These are phyloP conservation scores for Oxycera nigricornis DNA, from an alignment of 2,888 invertebrate genomes.

Conservation along the genomic window DNA sequence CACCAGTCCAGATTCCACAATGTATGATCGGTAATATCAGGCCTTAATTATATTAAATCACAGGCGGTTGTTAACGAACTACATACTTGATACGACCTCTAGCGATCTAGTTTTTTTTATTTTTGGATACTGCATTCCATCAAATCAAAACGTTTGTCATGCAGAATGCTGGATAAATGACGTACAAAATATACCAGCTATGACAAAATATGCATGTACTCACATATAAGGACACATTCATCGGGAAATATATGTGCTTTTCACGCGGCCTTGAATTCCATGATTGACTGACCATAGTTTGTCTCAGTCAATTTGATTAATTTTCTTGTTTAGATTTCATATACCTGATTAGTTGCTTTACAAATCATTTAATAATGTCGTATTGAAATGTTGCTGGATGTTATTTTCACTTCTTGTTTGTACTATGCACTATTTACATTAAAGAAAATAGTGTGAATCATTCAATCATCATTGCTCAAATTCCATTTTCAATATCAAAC, in stretches of 20 bases:
- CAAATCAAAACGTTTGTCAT: not conserved
- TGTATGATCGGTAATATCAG: not conserved
- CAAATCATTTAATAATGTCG: no score
- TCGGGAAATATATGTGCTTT: not conserved
- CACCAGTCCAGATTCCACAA: not conserved
- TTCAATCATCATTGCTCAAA: no score
- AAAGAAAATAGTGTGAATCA: no score
- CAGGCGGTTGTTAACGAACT: not conserved
- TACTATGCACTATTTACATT: no score
- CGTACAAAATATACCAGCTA: not conserved
- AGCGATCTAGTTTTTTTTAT: not conserved
- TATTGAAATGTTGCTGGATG: no score
- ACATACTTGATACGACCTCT: not conserved
- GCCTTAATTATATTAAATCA: not conserved
- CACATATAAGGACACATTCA: not conserved
- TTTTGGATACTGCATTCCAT: not conserved
- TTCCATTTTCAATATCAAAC: no score
- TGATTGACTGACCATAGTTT: not conserved
- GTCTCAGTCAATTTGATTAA: constrained; percentile 22
- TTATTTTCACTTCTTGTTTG: no score
- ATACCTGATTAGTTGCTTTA: no score
- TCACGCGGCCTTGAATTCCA: not conserved
- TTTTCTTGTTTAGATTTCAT: not conserved
- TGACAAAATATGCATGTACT: not conserved
- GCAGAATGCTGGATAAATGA: not conserved